phyloP scores from a whole-genome alignment of 2,888 invertebrate species.

The Philaethria dido region DNA sequence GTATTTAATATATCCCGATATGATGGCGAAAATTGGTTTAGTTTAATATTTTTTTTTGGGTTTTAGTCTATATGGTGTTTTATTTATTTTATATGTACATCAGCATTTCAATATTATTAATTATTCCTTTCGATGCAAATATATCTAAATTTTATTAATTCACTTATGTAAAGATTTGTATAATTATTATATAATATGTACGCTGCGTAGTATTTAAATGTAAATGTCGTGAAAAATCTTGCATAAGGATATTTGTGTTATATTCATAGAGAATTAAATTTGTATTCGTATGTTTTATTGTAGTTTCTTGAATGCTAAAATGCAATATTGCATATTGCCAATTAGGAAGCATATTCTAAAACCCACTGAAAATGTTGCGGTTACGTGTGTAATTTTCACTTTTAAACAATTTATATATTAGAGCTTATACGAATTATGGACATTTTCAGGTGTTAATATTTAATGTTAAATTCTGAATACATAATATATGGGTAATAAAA shows the following conservation, averaged over 20 bases:
- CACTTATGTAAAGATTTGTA: neutral
- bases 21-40: no score
- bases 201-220: neutral
- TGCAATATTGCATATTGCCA: constrained; percentile 11
- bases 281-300: neutral
- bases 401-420: neutral
- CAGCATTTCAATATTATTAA: neutral
- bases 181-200: neutral
- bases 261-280: neutral
- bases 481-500: no score
- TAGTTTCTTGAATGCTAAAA: neutral
- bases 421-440: neutral
- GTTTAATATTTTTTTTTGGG: no score
- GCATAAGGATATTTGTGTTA: neutral
- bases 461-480: neutral
- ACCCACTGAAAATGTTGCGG: neutral
- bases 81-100: no score
- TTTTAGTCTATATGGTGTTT: no score
- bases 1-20: no score
- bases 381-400: constrained; percentile 2
- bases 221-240: neutral
- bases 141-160: neutral
- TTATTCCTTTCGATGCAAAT: neutral
- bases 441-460: neutral
- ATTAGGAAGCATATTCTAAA: constrained; percentile 13